Conservation (phyloP, 2,113 vertebrate genomes). For the Pomatostomus ruficeps region DNA sequence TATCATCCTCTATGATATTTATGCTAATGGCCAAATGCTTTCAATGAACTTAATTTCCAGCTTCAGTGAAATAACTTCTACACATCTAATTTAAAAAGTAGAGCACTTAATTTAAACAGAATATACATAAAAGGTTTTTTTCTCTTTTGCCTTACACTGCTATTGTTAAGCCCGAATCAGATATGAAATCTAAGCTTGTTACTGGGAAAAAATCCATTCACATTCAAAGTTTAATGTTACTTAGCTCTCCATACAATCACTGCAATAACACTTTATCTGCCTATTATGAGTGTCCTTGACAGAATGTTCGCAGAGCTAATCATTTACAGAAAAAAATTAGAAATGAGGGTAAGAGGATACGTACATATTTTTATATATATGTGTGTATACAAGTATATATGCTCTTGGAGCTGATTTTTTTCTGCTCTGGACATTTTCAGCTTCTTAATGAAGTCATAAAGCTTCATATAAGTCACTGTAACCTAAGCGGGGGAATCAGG, state of each 20-base stretch:
- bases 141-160: not conserved
- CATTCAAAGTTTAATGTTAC: conserved; percentile 32
- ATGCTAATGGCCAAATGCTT: conserved; percentile 51
- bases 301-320: not conserved
- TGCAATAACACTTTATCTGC: conserved; percentile 7
- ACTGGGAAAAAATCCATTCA: not conserved
- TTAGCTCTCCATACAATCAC: conserved; percentile 2
- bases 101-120: conserved; percentile 53
- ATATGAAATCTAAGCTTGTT: conserved; percentile 44
- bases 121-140: conserved; percentile 28
- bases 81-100: conserved; percentile 44
- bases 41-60: conserved; percentile 52
- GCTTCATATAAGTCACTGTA: not conserved
- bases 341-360: not conserved
- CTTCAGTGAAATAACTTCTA: conserved; percentile 44
- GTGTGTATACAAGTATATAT: not conserved
- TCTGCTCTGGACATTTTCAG: not conserved
- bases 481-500: not conserved
- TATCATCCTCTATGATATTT: conserved; percentile 39
- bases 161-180: conserved; percentile 34
- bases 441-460: not conserved
- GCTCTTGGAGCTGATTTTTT: not conserved
- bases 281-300: conserved; percentile 32
- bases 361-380: not conserved
- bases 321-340: not conserved